Conservation (phyloP, 2,888 invertebrate genomes). For the Lamellibrachia columna region DNA sequence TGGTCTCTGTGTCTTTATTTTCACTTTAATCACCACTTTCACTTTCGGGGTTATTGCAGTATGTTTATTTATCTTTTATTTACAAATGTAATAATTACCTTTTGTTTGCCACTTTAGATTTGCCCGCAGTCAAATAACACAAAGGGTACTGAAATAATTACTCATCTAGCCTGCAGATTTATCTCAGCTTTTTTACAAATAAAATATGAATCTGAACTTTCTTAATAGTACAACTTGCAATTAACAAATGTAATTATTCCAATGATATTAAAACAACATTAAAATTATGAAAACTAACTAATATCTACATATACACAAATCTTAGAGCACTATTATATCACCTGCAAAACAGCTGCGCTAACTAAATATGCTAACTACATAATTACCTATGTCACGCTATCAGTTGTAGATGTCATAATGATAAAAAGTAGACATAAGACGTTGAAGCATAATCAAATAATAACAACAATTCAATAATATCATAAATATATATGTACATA, state of each 20-base stretch:
- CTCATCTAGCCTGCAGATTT: no score
- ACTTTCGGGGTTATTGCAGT: neutral
- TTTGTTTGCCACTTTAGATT: neutral
- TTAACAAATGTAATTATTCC: no score
- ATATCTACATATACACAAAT: neutral
- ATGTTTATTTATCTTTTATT: neutral
- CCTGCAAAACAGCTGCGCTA: no score
- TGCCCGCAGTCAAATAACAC: neutral
- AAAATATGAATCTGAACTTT: no score
- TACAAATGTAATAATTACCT: neutral
- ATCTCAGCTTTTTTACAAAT: no score
- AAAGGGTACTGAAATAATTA: no score
- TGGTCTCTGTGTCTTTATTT: no score
- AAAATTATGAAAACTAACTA: neutral
- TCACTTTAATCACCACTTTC: no score
- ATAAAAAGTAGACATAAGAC: neutral
- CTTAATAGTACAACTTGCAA: no score
- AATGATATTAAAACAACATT: neutral
- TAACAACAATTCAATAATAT: neutral
- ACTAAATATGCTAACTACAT: neutral
- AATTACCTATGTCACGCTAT: neutral
- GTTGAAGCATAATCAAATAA: neutral
- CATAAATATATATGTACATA: neutral
- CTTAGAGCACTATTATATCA: neutral
- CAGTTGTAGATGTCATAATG: neutral